These are phyloP conservation scores for Acropora tenuis DNA, from an alignment of 64 coral and sea anemone species.

Conservation along the genomic window DNA sequence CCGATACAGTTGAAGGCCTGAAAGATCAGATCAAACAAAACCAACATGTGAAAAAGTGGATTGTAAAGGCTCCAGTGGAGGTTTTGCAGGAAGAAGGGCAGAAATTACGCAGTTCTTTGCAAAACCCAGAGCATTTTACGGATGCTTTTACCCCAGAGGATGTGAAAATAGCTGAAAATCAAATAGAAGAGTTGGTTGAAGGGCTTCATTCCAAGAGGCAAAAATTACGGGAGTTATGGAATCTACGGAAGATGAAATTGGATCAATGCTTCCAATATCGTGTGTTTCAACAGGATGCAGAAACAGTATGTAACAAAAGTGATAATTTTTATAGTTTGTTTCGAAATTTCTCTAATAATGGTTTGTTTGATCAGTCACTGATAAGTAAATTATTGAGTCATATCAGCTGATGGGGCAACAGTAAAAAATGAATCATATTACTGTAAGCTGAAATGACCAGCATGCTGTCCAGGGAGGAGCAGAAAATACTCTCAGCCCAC, in stretches of 20 bases:
- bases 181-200: constrained; percentile 86
- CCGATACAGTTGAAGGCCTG: constrained; percentile 84
- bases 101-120: constrained; percentile 68
- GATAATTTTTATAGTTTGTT: neutral
- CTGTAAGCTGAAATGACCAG: too few species aligned
- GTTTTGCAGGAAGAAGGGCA: constrained; percentile 88
- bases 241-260: constrained; percentile 87
- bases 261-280: constrained; percentile 96
- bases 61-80: constrained; percentile 96
- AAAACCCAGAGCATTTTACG: constrained; percentile 69
- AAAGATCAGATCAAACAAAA: constrained; percentile 97
- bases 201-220: constrained; percentile 87
- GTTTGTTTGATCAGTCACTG: neutral
- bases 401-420: too few species aligned
- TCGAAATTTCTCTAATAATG: neutral
- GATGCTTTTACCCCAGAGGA: constrained; percentile 82
- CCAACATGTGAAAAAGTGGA: constrained; percentile 99
- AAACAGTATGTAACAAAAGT: constrained; percentile 63
- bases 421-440: too few species aligned
- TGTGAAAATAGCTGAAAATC: constrained; percentile 85
- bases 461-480: too few species aligned
- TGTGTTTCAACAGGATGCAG: constrained; percentile 88
- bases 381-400: too few species aligned
- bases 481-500: too few species aligned
- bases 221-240: constrained; percentile 94